Base-by-base conservation (phyloP, 2,888 invertebrate genomes). In the Epinotia demarniana region DNA sequence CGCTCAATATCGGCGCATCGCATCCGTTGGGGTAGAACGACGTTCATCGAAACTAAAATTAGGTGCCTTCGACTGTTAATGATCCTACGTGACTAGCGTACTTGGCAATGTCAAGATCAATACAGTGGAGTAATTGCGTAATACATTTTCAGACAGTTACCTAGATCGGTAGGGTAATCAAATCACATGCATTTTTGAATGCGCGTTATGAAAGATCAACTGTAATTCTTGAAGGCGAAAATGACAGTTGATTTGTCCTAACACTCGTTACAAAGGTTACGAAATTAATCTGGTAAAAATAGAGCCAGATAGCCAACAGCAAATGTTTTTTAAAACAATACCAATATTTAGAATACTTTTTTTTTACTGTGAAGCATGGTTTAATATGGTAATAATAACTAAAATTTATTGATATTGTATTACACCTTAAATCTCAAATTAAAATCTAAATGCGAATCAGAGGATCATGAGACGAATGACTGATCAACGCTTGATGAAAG, bases 41-140 rank as follows among this genome's bases (percentile, higher is more conserved):
- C 53, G 16, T 39, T 33, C 53, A 53, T 13, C 18, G 13, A 62
- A 23, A 33, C 62, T 72, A 71, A 62, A 55, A 63, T 72, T 63
- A 72, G 63, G 39, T 60, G 58, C 46, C 60, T 69, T 18, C 57
- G 5, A 23, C 27, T 62, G 71, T 62, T 72, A 63, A 39, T 27
- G 23, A 61, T 23, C 23, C 55, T 27, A 13, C 53, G 33, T 49
- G 46, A 61, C 62, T 60, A 49, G 5, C 53, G 43, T 63, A 63
- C 57, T 64, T 63, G 72, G n/a, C 55, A 62, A 63, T 63, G 53
- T 71, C 57, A 63, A 62, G 39, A 33, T 69, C 23, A 12, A 27
- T 67, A 67, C 8, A 53, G 5, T 13, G 12, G 18, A 8, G 9
- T 19, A 19, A 19, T 19, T 23, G 57, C 19, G 53, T 13, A n/a